Percentiles rank a stretch among this genome's conserved stretches.
These are phyloP conservation scores for Caenorhabditis virilis DNA, from an alignment of 2,888 invertebrate genomes.

Conservation along the genomic window DNA sequence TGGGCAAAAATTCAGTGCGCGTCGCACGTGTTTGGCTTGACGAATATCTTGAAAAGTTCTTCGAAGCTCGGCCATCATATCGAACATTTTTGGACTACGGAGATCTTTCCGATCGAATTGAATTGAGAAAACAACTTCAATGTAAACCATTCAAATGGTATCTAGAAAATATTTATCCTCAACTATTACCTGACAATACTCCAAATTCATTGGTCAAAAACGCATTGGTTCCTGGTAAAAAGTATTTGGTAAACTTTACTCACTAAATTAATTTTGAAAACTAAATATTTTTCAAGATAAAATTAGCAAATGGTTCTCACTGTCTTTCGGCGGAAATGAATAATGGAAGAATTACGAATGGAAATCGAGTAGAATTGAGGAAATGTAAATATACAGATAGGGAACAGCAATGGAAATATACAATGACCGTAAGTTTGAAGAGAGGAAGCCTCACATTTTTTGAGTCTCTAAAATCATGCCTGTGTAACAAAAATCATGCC, in stretches of 20 bases:
- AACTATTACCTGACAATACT: constrained; percentile 79
- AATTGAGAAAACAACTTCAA: constrained; percentile 81
- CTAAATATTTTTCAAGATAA: constrained; percentile 31
- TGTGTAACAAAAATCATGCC: no score
- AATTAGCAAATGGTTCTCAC: constrained; percentile 38
- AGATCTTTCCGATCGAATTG: constrained; percentile 82
- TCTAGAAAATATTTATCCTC: constrained; percentile 93
- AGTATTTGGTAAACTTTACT: constrained; percentile 45
- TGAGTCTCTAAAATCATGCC: no score
- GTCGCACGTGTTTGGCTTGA: constrained; percentile 97
- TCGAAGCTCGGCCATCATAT: constrained; percentile 49
- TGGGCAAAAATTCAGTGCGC: constrained; percentile 87
- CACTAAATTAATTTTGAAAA: not conserved
- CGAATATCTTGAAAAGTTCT: constrained; percentile 79
- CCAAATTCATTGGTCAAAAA: constrained; percentile 34
- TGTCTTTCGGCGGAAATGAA: constrained; percentile 46
- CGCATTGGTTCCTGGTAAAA: constrained; percentile 30
- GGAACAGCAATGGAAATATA: constrained; percentile 42
- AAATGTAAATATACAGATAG: constrained; percentile 28
- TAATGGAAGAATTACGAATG: constrained; percentile 34
- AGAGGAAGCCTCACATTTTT: not conserved
- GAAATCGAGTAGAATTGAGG: constrained; percentile 39
- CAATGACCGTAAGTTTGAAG: constrained; percentile 19
- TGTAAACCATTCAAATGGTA: constrained; percentile 95
- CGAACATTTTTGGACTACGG: constrained; percentile 77